phyloP scores from a whole-genome alignment of 2,113 vertebrate genomes.

The Spermophilus dauricus region DNA sequence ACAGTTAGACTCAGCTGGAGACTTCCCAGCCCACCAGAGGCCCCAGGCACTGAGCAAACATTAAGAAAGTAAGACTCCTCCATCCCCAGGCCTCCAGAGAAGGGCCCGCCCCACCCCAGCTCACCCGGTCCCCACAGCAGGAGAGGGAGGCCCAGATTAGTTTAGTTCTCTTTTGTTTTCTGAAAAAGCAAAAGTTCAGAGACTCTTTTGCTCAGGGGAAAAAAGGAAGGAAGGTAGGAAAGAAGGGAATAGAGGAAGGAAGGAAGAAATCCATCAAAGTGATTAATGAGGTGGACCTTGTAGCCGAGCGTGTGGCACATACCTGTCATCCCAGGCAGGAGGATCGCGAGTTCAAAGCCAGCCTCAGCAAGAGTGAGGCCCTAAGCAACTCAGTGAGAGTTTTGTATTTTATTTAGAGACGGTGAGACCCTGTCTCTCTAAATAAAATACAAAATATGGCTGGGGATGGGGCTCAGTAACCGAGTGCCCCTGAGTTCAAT shows the following conservation, averaged over 20 bases:
- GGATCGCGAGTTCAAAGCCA: too few relatives aligned
- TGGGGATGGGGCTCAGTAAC: too few relatives aligned
- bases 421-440: too few relatives aligned
- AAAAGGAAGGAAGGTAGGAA: neutral
- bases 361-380: too few relatives aligned
- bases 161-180: neutral
- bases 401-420: too few relatives aligned
- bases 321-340: too few relatives aligned
- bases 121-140: neutral
- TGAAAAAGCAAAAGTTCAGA: neutral
- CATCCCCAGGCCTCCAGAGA: neutral
- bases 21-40: neutral
- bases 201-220: neutral
- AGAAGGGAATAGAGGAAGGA: neutral
- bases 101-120: accelerated
- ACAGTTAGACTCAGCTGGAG: conserved; percentile 36
- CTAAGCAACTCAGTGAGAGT: too few relatives aligned
- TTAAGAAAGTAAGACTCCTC: neutral
- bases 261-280: neutral
- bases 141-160: neutral
- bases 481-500: too few relatives aligned
- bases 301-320: too few relatives aligned
- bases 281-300: too few relatives aligned
- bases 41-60: neutral
- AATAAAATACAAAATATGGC: too few relatives aligned